Evolutionary conservation across 2,888 invertebrate genomes (phyloP).

Genomic region (Lymantria monacha): DNA sequence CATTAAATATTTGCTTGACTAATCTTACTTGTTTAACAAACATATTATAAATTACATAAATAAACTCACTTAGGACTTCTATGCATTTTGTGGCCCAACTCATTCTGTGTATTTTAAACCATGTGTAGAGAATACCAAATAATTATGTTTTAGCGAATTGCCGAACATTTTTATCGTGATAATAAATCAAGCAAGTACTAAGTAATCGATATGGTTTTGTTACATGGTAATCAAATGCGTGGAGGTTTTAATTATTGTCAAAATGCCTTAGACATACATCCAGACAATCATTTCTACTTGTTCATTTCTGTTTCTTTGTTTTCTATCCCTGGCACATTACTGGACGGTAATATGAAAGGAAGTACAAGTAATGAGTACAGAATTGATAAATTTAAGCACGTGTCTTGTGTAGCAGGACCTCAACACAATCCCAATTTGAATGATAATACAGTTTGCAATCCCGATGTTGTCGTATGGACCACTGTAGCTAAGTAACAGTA

Average conservation of each 20-base stretch:
- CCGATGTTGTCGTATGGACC: slow-evolving; percentile 67
- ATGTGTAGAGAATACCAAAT: too few relatives aligned
- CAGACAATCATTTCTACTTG: slow-evolving; percentile 53
- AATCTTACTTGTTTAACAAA: too few relatives aligned
- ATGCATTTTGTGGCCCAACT: too few relatives aligned
- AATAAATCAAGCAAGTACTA: too few relatives aligned
- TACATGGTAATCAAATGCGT: too few relatives aligned
- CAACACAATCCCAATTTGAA: slow-evolving; percentile 63
- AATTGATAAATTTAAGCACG: slow-evolving; percentile 76
- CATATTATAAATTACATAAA: too few relatives aligned
- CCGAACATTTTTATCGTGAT: too few relatives aligned
- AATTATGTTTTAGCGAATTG: too few relatives aligned
- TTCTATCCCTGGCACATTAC: slow-evolving; percentile 75
- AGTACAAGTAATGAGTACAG: slow-evolving; percentile 80
- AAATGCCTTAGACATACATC: slow-evolving; percentile 21
- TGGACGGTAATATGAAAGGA: slow-evolving; percentile 70
- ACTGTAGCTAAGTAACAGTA: slow-evolving; percentile 53
- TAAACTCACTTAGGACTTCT: too few relatives aligned
- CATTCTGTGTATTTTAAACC: too few relatives aligned
- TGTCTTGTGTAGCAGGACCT: slow-evolving; percentile 77
- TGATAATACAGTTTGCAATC: slow-evolving; percentile 45
- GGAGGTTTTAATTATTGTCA: not conserved
- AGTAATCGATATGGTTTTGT: too few relatives aligned
- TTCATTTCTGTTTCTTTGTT: slow-evolving; percentile 66
- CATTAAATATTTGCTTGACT: too few relatives aligned